Conservation (phyloP, 2,113 vertebrate species). For the Callorhinus ursinus region DNA sequence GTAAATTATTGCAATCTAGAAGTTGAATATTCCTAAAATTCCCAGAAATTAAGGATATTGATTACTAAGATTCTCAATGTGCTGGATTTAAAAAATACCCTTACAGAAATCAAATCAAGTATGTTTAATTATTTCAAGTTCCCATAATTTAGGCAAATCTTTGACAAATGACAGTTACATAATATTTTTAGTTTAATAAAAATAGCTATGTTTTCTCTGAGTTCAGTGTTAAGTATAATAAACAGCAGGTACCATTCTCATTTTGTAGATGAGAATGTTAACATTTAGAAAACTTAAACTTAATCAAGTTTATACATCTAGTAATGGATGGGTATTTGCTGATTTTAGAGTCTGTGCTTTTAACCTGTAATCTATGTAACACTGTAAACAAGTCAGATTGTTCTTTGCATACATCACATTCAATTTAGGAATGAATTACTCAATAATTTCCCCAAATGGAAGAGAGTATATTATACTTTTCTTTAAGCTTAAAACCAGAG, state of each 20-base stretch:
- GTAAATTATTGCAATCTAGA: constrained; percentile 17
- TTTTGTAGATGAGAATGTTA: background rate
- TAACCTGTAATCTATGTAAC: background rate
- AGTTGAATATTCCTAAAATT: constrained; percentile 20
- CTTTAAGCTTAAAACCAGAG: constrained; percentile 13
- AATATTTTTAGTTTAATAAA: constrained; percentile 41
- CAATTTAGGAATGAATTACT: constrained; percentile 44
- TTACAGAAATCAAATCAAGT: background rate
- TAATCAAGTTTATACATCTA: background rate
- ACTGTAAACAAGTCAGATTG: background rate
- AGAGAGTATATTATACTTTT: background rate
- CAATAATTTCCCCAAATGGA: background rate
- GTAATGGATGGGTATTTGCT: background rate
- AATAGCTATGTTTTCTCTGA: background rate
- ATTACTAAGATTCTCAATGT: background rate
- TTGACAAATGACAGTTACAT: background rate
- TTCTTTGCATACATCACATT: constrained; percentile 35
- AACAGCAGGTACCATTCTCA: background rate
- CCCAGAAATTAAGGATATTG: background rate
- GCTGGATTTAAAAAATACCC: background rate
- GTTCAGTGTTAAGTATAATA: background rate
- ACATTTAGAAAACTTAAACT: background rate
- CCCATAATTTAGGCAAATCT: constrained; percentile 4
- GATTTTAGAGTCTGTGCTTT: background rate
- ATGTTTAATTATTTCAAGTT: constrained; percentile 9